Conservation (phyloP, 2,113 vertebrate genomes). For the Ramphastos sulfuratus region DNA sequence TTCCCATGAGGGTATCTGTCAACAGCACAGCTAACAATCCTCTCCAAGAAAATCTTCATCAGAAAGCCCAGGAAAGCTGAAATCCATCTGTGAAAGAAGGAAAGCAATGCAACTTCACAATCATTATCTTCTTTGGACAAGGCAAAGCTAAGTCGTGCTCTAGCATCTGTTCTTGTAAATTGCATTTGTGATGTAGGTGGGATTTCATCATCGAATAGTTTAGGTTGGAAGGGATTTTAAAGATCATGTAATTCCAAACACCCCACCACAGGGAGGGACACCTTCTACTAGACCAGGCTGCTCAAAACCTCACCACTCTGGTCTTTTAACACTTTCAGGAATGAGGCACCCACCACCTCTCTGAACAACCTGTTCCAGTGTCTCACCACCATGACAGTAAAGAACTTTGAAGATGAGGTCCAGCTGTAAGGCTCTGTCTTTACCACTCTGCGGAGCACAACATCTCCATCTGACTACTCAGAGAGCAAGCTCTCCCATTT, state of each 20-base stretch:
- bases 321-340: too few species aligned
- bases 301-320: too few species aligned
- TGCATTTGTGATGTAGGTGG: rapidly evolving
- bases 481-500: neutral
- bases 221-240: too few species aligned
- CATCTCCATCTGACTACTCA: neutral
- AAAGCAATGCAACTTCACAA: neutral
- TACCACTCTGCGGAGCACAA: neutral
- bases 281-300: too few species aligned
- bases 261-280: too few species aligned
- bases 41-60: neutral
- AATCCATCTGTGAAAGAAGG: neutral
- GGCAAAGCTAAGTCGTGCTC: neutral
- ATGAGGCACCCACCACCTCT: too few species aligned
- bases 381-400: too few species aligned
- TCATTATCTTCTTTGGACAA: neutral
- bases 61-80: neutral
- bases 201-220: too few species aligned
- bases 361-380: too few species aligned
- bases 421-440: neutral
- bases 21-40: neutral
- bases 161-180: neutral
- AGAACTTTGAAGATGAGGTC: neutral
- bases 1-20: neutral
- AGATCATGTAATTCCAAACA: too few species aligned